Conservation (phyloP, 2,888 invertebrate genomes). For the Eupithecia subfuscata region DNA sequence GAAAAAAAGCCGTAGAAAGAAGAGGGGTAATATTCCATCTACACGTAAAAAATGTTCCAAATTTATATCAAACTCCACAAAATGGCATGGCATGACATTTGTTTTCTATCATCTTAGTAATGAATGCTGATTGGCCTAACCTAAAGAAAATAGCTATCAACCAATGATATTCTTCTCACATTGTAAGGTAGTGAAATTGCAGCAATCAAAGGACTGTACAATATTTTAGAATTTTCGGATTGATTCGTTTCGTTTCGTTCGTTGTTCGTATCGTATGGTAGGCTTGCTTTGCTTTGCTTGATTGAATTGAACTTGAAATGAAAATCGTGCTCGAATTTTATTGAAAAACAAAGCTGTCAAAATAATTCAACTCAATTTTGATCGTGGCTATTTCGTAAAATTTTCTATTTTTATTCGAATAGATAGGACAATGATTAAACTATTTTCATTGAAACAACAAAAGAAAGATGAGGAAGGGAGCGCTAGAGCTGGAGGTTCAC, state of each 20-base stretch:
- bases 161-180: not conserved
- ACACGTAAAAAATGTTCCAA: too few species aligned
- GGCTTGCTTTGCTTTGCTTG: not conserved
- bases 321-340: constrained; percentile 35
- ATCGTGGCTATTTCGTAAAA: constrained; percentile 67
- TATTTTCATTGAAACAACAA: constrained; percentile 99
- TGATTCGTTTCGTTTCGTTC: constrained; percentile 1
- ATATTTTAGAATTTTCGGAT: not conserved
- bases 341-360: constrained; percentile 68
- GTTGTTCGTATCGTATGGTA: not conserved
- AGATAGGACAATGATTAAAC: constrained; percentile 94
- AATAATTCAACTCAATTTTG: constrained; percentile 56
- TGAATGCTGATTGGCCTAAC: constrained; percentile 1
- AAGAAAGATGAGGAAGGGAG: constrained; percentile 98
- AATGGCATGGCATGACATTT: not conserved
- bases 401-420: constrained; percentile 73
- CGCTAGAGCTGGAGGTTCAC: constrained; percentile 85
- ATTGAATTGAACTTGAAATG: constrained; percentile 4
- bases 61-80: not conserved
- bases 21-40: too few species aligned
- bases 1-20: too few species aligned
- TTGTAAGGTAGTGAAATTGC: not conserved
- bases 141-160: not conserved
- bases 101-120: not conserved
- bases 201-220: constrained; percentile 5